phyloP scores from a whole-genome alignment of 2,113 vertebrate species.

The Prionailurus viverrinus region DNA sequence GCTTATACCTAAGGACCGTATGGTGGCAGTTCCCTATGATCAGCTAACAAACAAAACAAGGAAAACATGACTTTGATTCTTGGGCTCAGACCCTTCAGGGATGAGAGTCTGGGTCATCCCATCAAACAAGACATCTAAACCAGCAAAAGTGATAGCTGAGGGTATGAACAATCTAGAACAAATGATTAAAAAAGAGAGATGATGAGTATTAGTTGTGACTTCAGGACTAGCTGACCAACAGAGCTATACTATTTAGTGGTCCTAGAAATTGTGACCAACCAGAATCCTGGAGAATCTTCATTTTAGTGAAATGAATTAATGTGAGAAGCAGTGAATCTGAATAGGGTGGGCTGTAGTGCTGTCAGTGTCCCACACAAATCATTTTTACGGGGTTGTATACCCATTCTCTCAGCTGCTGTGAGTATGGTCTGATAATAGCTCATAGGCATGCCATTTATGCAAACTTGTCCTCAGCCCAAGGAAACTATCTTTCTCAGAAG shows the following conservation, averaged over 20 bases:
- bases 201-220: neutral
- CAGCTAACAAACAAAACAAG: neutral
- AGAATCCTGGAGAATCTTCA: neutral
- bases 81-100: neutral
- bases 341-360: neutral
- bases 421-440: neutral
- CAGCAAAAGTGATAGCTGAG: neutral
- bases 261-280: neutral
- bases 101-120: neutral
- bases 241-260: neutral
- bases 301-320: neutral
- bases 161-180: neutral
- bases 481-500: neutral
- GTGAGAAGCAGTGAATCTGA: neutral
- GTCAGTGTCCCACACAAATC: neutral
- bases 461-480: neutral
- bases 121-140: neutral
- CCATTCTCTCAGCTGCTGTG: neutral
- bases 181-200: neutral
- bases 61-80: neutral
- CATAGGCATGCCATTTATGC: neutral
- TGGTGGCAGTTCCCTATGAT: neutral
- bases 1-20: neutral
- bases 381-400: neutral
- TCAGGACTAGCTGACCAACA: neutral